A percentile compares a stretch with the other conserved stretches of the same genome.
Evolutionary conservation across 2,113 vertebrate genomes (phyloP).

Genomic region (Papio anubis): DNA sequence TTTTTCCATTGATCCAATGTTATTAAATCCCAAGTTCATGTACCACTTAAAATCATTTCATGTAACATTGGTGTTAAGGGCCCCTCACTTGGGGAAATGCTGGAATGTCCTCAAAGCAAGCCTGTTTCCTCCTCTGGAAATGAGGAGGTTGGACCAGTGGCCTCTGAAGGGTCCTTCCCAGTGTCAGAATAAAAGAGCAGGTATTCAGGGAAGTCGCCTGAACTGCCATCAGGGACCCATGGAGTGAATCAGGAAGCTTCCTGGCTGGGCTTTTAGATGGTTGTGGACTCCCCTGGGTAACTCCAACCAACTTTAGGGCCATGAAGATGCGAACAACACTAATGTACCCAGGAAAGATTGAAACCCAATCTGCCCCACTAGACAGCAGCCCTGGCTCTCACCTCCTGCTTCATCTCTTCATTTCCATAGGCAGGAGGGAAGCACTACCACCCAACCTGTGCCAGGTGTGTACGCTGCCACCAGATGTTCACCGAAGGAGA

Average conservation of each 20-base stretch:
- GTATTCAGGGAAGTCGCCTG: not conserved
- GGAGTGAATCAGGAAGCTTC: not conserved
- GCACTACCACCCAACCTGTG: conserved; percentile 97
- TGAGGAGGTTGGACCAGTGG: not conserved
- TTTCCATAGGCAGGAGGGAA: conserved; percentile 93
- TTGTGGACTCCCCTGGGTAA: not conserved
- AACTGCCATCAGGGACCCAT: not conserved
- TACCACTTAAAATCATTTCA: not conserved
- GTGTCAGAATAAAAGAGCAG: not conserved
- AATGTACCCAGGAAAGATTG: not conserved
- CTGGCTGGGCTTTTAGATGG: not conserved
- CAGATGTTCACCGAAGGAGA: conserved; percentile 98
- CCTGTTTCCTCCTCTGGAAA: not conserved
- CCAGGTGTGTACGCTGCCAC: conserved; percentile 96
- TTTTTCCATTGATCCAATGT: not conserved
- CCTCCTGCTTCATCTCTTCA: not conserved
- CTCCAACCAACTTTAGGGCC: not conserved
- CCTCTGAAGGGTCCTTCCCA: not conserved
- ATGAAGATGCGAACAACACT: not conserved
- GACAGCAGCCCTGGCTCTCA: not conserved
- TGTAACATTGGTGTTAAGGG: not conserved
- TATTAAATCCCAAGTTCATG: not conserved
- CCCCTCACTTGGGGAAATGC: not conserved
- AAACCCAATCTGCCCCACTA: not conserved
- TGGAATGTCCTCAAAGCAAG: not conserved